Conservation (phyloP, 2,113 vertebrate genomes). For the Cebus imitator region DNA sequence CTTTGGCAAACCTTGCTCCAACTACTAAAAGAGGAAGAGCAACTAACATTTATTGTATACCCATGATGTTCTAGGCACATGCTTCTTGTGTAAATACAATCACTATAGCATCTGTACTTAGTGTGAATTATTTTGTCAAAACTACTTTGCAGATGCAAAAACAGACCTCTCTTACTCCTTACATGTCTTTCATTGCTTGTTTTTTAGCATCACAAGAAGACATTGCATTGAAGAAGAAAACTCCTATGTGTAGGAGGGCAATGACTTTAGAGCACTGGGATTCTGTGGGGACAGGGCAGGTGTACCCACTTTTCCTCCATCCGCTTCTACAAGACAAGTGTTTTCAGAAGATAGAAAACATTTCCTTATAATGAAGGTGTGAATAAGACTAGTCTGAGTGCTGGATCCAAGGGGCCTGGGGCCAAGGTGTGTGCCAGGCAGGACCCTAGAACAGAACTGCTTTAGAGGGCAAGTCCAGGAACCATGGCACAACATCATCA, state of each 20-base stretch:
- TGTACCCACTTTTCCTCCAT: not conserved
- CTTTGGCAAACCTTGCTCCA: not conserved
- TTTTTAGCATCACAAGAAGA: not conserved
- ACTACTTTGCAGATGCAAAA: not conserved
- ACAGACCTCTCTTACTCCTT: not conserved
- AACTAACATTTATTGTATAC: not conserved
- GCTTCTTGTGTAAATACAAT: not conserved
- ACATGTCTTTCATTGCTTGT: not conserved
- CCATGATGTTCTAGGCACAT: not conserved
- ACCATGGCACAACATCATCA: not conserved
- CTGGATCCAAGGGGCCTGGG: not conserved
- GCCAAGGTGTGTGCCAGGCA: not conserved
- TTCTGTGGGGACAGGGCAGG: not conserved
- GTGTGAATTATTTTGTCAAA: not conserved
- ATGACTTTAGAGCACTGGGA: not conserved
- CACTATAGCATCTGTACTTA: not conserved
- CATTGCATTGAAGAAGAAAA: not conserved
- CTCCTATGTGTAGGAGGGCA: not conserved
- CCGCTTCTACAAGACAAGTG: not conserved
- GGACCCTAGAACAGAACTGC: not conserved
- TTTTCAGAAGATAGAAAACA: constrained; percentile 27
- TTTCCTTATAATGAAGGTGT: not conserved
- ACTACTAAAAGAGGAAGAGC: not conserved
- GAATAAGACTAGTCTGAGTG: not conserved
- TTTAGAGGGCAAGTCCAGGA: not conserved